Conservation (phyloP, 2,113 vertebrate species). For the Solenodon paradoxus region DNA sequence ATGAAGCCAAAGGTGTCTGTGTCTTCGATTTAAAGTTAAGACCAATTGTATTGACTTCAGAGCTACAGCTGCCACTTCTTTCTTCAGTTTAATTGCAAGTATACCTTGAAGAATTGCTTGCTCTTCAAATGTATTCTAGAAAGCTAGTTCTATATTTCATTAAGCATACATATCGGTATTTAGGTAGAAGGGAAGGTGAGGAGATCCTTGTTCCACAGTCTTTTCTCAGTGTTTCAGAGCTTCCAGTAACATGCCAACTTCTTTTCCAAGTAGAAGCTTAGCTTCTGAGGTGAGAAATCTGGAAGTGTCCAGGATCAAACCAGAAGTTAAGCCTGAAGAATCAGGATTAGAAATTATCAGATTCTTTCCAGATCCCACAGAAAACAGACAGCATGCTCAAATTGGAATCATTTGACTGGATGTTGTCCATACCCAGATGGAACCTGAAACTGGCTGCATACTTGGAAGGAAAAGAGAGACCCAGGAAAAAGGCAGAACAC, state of each 20-base stretch:
- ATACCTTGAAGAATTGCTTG: constrained; percentile 67
- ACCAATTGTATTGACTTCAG: constrained; percentile 66
- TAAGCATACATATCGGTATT: constrained; percentile 25
- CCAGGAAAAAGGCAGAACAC: background rate
- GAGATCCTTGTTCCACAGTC: constrained; percentile 9
- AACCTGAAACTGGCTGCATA: too few species aligned
- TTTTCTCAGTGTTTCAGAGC: constrained; percentile 1
- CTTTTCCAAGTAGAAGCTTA: background rate
- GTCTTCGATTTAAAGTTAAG: constrained; percentile 78
- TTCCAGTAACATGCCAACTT: background rate
- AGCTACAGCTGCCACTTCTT: constrained; percentile 65
- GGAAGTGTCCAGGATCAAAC: background rate
- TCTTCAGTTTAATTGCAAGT: constrained; percentile 57
- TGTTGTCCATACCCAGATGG: background rate
- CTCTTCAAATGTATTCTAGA: constrained; percentile 34
- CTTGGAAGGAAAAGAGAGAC: too few species aligned
- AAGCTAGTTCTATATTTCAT: constrained; percentile 45
- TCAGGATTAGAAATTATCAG: background rate
- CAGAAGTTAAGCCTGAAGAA: background rate
- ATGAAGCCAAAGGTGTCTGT: constrained; percentile 73
- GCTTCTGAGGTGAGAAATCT: background rate
- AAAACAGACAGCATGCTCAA: constrained; percentile 14
- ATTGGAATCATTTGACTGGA: background rate
- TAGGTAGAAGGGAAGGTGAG: constrained; percentile 45
- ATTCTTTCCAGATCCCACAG: background rate